Conservation (phyloP, 2,797 vertebrate species). For the Sebastes hubbsi region DNA sequence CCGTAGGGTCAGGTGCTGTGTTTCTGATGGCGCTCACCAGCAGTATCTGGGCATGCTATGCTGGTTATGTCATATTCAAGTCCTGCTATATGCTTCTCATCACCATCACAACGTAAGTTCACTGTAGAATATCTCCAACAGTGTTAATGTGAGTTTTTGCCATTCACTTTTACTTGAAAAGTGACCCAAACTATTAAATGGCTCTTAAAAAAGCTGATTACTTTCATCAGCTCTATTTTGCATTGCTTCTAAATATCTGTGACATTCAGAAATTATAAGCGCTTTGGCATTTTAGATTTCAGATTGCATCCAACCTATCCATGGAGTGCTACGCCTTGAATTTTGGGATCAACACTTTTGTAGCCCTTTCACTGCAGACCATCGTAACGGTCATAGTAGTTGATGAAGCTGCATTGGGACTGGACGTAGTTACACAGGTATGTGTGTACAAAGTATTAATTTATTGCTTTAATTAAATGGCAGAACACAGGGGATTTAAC, state of each 20-base stretch:
- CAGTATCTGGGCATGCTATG: slow-evolving; percentile 80
- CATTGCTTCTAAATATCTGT: background rate
- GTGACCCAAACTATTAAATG: background rate
- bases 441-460: background rate
- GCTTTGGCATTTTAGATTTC: slow-evolving; percentile 68
- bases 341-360: slow-evolving; percentile 83
- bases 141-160: background rate
- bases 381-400: slow-evolving; percentile 75
- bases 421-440: slow-evolving; percentile 81
- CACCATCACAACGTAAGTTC: slow-evolving; percentile 78
- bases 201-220: background rate
- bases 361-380: slow-evolving; percentile 78
- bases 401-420: slow-evolving; percentile 73
- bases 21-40: slow-evolving; percentile 75
- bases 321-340: slow-evolving; percentile 82
- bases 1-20: slow-evolving; percentile 68
- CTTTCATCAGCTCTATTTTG: background rate
- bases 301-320: slow-evolving; percentile 81
- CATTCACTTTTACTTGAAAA: background rate
- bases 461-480: background rate
- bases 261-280: background rate
- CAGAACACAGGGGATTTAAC: background rate
- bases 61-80: slow-evolving; percentile 79
- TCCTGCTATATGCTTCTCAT: slow-evolving; percentile 84
- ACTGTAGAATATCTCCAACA: background rate